phyloP scores from a whole-genome alignment of 2,888 invertebrate species.

The Pristionchus maxplancki region DNA sequence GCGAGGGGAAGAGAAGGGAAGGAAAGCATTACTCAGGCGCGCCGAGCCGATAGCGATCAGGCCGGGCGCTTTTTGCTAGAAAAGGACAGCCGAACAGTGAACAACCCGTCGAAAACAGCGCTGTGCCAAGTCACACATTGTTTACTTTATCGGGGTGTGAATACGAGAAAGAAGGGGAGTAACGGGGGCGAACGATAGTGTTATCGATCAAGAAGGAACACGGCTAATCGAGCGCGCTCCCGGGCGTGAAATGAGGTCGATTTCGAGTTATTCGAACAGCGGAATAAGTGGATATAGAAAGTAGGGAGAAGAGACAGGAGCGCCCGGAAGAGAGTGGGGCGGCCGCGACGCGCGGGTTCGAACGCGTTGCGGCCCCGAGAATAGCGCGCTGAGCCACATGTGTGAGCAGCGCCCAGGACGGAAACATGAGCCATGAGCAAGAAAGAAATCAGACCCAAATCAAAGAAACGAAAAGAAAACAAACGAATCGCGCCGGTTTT shows the following conservation, averaged over 20 bases:
- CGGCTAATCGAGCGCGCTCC: background rate
- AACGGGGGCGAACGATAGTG: background rate
- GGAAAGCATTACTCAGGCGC: constrained; percentile 16
- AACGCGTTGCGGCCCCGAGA: constrained; percentile 46
- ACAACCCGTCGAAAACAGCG: background rate
- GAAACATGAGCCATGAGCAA: constrained; percentile 19
- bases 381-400: constrained; percentile 35
- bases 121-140: background rate
- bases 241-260: constrained; percentile 17
- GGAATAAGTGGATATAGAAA: constrained; percentile 42
- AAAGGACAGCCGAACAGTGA: background rate
- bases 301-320: background rate
- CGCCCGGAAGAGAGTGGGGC: constrained; percentile 48
- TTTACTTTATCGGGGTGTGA: constrained; percentile 37
- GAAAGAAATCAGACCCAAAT: constrained; percentile 21
- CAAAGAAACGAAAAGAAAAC: background rate
- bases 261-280: background rate
- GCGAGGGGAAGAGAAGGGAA: background rate
- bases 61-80: constrained; percentile 14
- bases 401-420: background rate
- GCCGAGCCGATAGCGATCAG: background rate
- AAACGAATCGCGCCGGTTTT: background rate
- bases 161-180: background rate
- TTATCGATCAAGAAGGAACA: background rate
- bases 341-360: constrained; percentile 36